Evolutionary conservation across 2,888 invertebrate genomes (phyloP), one percentile per base, ranked within the genome.

Genomic region (Gymnoscelis rufifasciata): DNA sequence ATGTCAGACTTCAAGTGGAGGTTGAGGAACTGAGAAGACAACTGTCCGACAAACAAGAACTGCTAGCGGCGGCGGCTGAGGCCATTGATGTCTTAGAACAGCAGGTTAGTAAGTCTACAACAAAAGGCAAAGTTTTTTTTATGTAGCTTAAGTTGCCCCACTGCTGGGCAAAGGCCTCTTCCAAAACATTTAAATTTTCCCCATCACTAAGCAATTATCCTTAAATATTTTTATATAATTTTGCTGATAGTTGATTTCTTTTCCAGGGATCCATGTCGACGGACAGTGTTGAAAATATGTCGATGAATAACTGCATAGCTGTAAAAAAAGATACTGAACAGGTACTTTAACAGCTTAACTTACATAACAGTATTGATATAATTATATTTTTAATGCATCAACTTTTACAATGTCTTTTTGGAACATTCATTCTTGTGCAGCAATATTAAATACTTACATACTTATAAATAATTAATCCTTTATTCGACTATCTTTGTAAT

Each of bases 21-120:
- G 90, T 92, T 37, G 94, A 94, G 72, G 92, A 93, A 66, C 71
- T 95, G 48, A 91, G 91, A 56, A 92, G 93, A 62, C 95, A 96
- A 61, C 74, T 96, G 1, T 88, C 90, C 37, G 94, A 96, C 69
- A 96, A 96, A 76, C 95, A 96, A 68, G 94, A 94, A 65, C 88
- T 97, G 51, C 88, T 97, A 12, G 93, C 93, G 60, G 94, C 95
- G 59, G 97, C 97, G 0, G 95, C 95, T 3, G 93, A 93, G 74
- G 95, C 95, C 0, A 92, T 95, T 67, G 93, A 93, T 59, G 88
- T 93, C 27, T 90, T 94, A 66, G 95, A 95, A 62, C 90, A 87
- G 62, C 86, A 87, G 77, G 88, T 83, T 51, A 6, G 2, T 23
- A 33, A n/a, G n/a, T 26, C n/a, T 19, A 19, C 5, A 19, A 19